A percentile compares a stretch with the other conserved stretches of the same genome.
Conservation (phyloP, 2,797 vertebrate species). For the Falco biarmicus region DNA sequence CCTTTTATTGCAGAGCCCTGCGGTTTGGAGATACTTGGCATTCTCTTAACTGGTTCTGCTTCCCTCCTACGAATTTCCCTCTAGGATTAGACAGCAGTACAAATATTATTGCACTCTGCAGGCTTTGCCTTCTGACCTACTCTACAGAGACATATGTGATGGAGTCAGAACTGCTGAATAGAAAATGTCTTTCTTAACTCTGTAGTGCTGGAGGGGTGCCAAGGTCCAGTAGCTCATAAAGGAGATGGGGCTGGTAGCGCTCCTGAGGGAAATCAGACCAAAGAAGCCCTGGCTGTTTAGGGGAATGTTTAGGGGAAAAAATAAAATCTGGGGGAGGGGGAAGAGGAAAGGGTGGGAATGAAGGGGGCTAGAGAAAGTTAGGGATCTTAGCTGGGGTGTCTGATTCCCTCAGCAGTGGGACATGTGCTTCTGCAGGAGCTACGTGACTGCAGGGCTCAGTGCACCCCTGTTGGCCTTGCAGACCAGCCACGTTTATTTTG, state of each 20-base stretch:
- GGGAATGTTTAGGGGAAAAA: not conserved
- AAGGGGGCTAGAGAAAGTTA: not conserved
- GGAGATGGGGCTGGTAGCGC: not conserved
- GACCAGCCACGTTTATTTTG: not conserved
- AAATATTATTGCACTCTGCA: conserved; percentile 54
- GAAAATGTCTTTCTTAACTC: conserved; percentile 43
- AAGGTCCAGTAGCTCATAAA: conserved; percentile 42
- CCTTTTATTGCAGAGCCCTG: not conserved
- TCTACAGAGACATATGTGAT: conserved; percentile 29
- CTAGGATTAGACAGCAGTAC: conserved; percentile 36
- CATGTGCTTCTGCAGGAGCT: not conserved
- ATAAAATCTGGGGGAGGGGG: not conserved
- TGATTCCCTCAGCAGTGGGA: not conserved
- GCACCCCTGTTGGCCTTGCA: not conserved
- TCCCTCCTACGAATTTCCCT: conserved; percentile 18
- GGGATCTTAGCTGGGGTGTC: not conserved
- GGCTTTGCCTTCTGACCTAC: conserved; percentile 45
- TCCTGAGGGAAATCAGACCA: not conserved
- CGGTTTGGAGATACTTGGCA: not conserved
- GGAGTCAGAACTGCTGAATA: conserved; percentile 6
- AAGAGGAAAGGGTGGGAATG: not conserved
- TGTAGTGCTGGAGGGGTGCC: not conserved
- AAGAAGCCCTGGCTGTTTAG: not conserved
- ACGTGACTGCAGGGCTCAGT: not conserved
- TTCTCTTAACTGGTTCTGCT: conserved; percentile 33